Base-by-base conservation (phyloP, 2,797 vertebrate species). In the Chelon auratus region DNA sequence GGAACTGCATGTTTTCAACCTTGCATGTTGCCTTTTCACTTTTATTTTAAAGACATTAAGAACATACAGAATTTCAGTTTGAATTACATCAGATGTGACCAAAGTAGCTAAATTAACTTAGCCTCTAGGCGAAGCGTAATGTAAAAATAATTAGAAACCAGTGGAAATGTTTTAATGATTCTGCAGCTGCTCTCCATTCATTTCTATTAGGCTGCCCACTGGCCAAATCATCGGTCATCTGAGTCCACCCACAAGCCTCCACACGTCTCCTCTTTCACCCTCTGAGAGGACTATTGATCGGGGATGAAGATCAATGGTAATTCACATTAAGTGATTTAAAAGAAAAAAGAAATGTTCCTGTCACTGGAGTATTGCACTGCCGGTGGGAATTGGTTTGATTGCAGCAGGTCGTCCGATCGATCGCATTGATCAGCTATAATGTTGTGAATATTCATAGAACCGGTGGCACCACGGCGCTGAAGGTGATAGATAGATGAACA, bases 221-320 rank as follows among this genome's bases (percentile, higher is more conserved):
- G 60, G 39, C 50, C 48, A 17, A 63, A 48, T 36, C 71, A 33
- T 0, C 68, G 62, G 62, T 72, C 70, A 74, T 48, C 10, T 22
- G 48, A 3, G 9, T 68, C 58, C 67, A 61, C 39, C 55, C 63
- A 54, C 22, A 1, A 39, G 55, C 45, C 40, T 50, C 48, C 33
- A 7, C 5, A 9, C 5, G 45, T 37, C 24, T 40, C 40, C 69
- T 61, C 43, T 50, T 64, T 54, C 48, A 57, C n/a, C 61, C 57
- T 43, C 62, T 40, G 43, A 67, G 57, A 79, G 68, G 77, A 40
- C 45, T 75, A 83, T 87, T 71, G 82, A 85, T 70, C 62, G 64
- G 24, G 4, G 51, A 26, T n/a, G 10, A 40, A 15, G 37, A 69
- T 80, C 85, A 63, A 85, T 87, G 40, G 0, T 4, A 42, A 66